Evolutionary conservation across 2,113 vertebrate species (phyloP).

Genomic region (Apeltes quadracus): DNA sequence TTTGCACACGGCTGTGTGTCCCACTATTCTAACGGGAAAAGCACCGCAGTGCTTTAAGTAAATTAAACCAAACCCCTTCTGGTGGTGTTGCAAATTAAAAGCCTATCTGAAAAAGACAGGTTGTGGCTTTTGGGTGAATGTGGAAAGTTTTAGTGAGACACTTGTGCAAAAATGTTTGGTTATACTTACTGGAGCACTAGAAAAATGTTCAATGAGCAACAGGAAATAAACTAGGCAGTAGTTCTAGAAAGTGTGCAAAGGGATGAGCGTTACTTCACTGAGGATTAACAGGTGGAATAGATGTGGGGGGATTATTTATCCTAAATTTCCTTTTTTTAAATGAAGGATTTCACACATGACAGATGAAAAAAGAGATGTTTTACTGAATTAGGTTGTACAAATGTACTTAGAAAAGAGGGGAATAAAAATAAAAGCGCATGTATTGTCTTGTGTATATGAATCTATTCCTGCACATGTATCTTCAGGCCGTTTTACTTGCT

Average conservation of each 20-base stretch:
- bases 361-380: neutral
- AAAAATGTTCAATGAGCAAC: neutral
- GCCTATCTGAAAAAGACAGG: neutral
- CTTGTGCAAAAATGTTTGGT: neutral
- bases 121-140: neutral
- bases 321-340: too few species aligned
- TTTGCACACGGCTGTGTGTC: neutral
- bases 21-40: neutral
- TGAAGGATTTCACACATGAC: neutral
- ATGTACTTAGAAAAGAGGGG: too few species aligned
- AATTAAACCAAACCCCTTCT: neutral
- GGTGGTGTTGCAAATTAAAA: neutral
- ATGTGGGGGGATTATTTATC: too few species aligned
- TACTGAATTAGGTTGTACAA: neutral
- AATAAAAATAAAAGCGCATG: neutral
- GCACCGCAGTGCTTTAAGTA: neutral
- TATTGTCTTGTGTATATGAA: neutral
- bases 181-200: neutral
- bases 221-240: neutral
- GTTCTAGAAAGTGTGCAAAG: neutral
- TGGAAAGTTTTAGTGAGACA: neutral
- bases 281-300: neutral
- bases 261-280: neutral
- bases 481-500: conserved; percentile 4
- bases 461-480: neutral